phyloP scores from a whole-genome alignment of 1,140 invertebrate species.

The Leptonema lineaticorne region DNA sequence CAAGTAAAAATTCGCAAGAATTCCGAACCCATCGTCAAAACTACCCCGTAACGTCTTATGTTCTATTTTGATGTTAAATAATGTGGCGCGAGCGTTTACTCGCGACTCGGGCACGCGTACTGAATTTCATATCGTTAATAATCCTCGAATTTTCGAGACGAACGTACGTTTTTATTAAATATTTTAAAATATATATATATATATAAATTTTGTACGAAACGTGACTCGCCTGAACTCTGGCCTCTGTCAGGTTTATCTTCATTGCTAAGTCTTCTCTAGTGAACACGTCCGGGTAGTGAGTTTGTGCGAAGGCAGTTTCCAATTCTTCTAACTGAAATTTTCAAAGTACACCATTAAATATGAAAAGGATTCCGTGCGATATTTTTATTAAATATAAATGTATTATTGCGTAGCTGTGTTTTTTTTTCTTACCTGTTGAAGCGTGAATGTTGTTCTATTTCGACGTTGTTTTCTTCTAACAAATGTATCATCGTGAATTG shows the following conservation, averaged over 20 bases:
- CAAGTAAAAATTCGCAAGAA: no score
- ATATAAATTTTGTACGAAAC: no score
- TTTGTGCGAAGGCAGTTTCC: conserved; percentile 95
- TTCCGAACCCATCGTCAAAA: no score
- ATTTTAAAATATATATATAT: no score
- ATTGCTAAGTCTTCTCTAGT: conserved; percentile 96
- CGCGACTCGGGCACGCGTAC: no score
- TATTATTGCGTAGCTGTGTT: not conserved
- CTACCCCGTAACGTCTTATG: not conserved
- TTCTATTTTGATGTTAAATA: not conserved
- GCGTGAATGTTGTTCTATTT: conserved; percentile 95
- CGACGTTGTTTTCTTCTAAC: conserved; percentile 91
- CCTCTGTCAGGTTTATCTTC: conserved; percentile 97
- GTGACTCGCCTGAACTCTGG: conserved; percentile 86
- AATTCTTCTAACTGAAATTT: conserved; percentile 83
- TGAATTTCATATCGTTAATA: no score
- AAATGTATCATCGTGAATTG: conserved; percentile 96
- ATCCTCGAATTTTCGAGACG: no score
- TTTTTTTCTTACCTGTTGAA: conserved; percentile 89
- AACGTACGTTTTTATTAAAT: no score
- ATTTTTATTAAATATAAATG: not conserved
- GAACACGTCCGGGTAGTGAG: conserved; percentile 98
- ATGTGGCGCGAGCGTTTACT: no score
- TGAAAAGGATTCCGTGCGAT: not conserved
- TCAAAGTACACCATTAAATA: not conserved